Evolutionary conservation across 1,140 invertebrate species (phyloP).

Genomic region (Drosophila lini): DNA sequence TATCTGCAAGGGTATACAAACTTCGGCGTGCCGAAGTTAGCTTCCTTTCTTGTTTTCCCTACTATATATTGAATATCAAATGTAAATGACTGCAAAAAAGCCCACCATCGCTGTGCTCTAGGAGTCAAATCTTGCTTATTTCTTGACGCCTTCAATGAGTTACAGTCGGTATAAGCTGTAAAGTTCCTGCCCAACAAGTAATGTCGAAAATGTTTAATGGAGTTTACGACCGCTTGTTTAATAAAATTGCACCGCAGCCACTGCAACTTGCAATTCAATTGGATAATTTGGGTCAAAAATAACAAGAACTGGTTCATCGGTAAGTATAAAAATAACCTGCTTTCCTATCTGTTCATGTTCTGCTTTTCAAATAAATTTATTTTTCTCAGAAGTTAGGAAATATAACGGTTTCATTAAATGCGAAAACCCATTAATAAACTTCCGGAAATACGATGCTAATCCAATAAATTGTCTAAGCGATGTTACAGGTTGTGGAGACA

Average conservation of each 20-base stretch:
- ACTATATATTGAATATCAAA: slow-evolving; percentile 24
- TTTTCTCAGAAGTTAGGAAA: too few relatives aligned
- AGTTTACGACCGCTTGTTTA: slow-evolving; percentile 11
- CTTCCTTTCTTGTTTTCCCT: too few relatives aligned
- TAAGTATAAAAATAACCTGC: too few relatives aligned
- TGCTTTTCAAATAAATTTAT: too few relatives aligned
- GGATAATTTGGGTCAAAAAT: slow-evolving; percentile 35
- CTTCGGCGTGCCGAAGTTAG: too few relatives aligned
- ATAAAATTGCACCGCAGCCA: slow-evolving; percentile 11
- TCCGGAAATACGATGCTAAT: too few relatives aligned
- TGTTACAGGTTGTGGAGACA: too few relatives aligned
- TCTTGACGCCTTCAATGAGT: slow-evolving; percentile 4
- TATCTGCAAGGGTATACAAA: too few relatives aligned
- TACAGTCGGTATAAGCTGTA: not conserved
- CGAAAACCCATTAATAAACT: too few relatives aligned
- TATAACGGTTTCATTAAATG: too few relatives aligned
- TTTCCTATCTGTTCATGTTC: too few relatives aligned
- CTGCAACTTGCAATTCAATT: slow-evolving; percentile 17
- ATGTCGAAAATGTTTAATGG: not conserved
- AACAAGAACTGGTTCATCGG: not conserved
- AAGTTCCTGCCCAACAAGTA: not conserved
- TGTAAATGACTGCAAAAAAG: slow-evolving; percentile 32
- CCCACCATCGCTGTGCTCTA: slow-evolving; percentile 5
- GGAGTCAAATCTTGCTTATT: slow-evolving; percentile 25
- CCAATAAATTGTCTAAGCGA: too few relatives aligned